Conservation (phyloP, 2,888 invertebrate genomes). For the Priocnemis perturbator region DNA sequence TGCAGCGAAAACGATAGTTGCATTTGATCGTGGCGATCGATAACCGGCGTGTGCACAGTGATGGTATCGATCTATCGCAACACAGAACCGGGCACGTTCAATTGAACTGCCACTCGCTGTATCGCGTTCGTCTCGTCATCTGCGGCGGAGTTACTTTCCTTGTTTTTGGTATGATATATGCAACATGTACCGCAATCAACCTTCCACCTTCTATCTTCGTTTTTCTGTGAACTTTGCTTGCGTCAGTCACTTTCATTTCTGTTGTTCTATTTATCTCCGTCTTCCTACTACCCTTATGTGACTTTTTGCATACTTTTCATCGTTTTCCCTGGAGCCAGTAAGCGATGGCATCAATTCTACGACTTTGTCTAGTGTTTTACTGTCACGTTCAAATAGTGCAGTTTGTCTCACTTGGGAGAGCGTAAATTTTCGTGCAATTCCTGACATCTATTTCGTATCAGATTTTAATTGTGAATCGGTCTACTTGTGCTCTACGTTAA, state of each 20-base stretch:
- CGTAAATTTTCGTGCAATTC: too few species aligned
- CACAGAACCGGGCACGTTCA: conserved; percentile 31
- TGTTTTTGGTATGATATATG: conserved; percentile 38
- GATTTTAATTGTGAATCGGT: too few species aligned
- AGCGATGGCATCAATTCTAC: too few species aligned
- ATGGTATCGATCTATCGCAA: conserved; percentile 49
- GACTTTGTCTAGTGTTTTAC: too few species aligned
- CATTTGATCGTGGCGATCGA: conserved; percentile 47
- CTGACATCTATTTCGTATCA: too few species aligned
- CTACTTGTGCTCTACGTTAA: too few species aligned
- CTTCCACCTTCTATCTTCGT: conserved; percentile 14
- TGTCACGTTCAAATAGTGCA: too few species aligned
- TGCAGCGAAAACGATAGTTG: conserved; percentile 48
- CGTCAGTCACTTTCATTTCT: background rate
- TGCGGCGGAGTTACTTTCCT: conserved; percentile 33
- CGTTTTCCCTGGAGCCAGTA: too few species aligned
- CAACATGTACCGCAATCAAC: conserved; percentile 39
- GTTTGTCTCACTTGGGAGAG: too few species aligned
- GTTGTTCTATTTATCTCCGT: too few species aligned
- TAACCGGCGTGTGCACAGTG: conserved; percentile 40
- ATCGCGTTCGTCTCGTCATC: conserved; percentile 45
- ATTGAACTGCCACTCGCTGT: conserved; percentile 57
- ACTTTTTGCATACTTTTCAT: too few species aligned
- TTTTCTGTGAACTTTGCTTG: background rate
- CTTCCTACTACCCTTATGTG: too few species aligned